A percentile compares a stretch with the other conserved stretches of the same genome.
phyloP scores from a whole-genome alignment of 2,113 vertebrate species.

The Crotalus horridus region DNA sequence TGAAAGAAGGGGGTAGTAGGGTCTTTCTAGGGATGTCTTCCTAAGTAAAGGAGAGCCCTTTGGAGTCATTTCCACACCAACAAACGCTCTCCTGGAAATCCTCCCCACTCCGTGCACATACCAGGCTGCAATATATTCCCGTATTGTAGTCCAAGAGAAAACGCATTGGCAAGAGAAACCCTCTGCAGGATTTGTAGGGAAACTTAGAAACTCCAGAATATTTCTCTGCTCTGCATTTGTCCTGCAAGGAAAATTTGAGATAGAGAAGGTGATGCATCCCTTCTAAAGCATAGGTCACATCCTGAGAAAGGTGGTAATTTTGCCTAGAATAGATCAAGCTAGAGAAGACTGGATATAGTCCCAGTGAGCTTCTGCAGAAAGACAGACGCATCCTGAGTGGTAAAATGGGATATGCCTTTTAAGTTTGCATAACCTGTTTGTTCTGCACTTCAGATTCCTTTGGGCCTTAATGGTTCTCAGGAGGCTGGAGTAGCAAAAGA shows the following conservation, averaged over 20 bases:
- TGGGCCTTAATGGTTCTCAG: neutral
- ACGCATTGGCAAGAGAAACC: neutral
- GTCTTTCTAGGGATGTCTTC: neutral
- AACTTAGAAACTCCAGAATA: neutral
- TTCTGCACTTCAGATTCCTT: neutral
- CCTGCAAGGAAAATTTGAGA: neutral
- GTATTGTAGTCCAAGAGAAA: neutral
- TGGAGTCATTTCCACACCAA: neutral
- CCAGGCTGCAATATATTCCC: neutral
- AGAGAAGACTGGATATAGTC: neutral
- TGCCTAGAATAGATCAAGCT: too few relatives aligned
- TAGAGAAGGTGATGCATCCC: neutral
- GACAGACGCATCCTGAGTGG: neutral
- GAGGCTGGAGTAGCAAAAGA: neutral
- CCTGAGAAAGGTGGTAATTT: neutral
- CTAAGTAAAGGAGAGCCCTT: neutral
- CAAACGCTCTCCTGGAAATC: neutral
- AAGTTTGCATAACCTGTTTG: neutral
- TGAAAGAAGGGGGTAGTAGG: neutral
- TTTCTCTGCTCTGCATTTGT: neutral
- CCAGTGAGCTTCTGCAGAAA: neutral
- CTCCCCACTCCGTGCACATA: neutral
- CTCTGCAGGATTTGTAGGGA: neutral
- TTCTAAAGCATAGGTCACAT: neutral
- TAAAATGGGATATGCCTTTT: neutral